Evolutionary conservation across 1,140 invertebrate species (phyloP).

Genomic region (Myzus persicae): DNA sequence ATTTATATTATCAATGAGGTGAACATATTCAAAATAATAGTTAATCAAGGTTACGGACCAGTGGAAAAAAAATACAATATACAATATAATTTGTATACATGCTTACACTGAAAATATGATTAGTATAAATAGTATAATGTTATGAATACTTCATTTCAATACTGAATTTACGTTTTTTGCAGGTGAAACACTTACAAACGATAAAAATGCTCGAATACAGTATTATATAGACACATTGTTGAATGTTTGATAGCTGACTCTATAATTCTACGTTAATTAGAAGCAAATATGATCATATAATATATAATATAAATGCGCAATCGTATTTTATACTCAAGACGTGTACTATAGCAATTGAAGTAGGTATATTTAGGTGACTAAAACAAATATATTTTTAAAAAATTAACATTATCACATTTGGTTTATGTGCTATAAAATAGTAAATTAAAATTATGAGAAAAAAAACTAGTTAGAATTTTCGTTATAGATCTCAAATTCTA

Average conservation of each 20-base stretch:
- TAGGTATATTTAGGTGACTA: too few species aligned
- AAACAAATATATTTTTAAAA: too few species aligned
- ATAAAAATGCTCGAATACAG: neutral
- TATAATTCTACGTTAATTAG: neutral
- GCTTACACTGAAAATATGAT: neutral
- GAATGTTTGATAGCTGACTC: too few species aligned
- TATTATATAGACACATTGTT: neutral
- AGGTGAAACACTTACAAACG: neutral
- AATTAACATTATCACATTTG: too few species aligned
- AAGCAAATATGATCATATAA: neutral
- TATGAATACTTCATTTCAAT: neutral
- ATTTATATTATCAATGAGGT: neutral
- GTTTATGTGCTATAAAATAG: too few species aligned
- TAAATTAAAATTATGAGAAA: too few species aligned
- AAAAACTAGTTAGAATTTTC: too few species aligned
- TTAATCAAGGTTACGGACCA: neutral
- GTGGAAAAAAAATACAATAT: neutral
- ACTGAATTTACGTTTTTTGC: neutral
- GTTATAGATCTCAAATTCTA: too few species aligned
- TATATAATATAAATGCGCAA: neutral
- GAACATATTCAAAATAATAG: neutral
- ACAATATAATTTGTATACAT: neutral
- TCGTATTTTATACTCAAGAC: neutral
- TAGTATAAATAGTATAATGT: too few species aligned
- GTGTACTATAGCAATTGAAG: too few species aligned